A percentile compares a stretch with the other conserved stretches of the same genome.
Evolutionary conservation across 2,888 invertebrate genomes (phyloP).

Genomic region (Trichogramma evanescens): DNA sequence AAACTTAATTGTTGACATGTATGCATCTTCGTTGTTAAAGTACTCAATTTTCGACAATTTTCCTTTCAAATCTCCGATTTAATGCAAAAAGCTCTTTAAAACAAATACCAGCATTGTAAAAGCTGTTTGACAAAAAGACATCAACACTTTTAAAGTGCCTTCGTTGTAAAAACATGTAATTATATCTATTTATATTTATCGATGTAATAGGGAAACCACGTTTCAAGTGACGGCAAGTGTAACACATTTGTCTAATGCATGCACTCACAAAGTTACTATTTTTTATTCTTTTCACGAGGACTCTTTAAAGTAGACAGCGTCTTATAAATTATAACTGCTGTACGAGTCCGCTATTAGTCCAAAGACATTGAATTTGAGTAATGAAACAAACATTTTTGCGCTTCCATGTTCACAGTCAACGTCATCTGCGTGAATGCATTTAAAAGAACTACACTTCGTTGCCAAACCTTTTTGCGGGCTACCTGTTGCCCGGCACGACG

Average conservation of each 20-base stretch:
- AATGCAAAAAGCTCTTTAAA: too few species aligned
- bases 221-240: slow-evolving; percentile 18
- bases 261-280: slow-evolving; percentile 20
- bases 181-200: background rate
- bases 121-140: background rate
- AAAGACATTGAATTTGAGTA: slow-evolving; percentile 27
- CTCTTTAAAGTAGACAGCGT: slow-evolving; percentile 8
- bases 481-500: slow-evolving; percentile 42
- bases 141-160: slow-evolving; percentile 14
- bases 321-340: slow-evolving; percentile 9
- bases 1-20: background rate
- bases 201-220: slow-evolving; percentile 14
- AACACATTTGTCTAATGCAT: slow-evolving; percentile 22
- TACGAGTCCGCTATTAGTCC: slow-evolving; percentile 17
- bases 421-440: slow-evolving; percentile 47
- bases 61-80: too few species aligned
- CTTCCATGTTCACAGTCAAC: slow-evolving; percentile 47
- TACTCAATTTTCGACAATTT: slow-evolving; percentile 4
- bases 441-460: slow-evolving; percentile 45
- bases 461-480: slow-evolving; percentile 45
- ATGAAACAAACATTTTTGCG: slow-evolving; percentile 40
- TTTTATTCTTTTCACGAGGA: slow-evolving; percentile 20
- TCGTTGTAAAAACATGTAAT: slow-evolving; percentile 9
- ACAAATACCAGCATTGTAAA: too few species aligned
- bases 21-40: slow-evolving; percentile 18